These are phyloP conservation scores for Apotomis capreana DNA, from an alignment of 2,888 invertebrate genomes.

Conservation along the genomic window DNA sequence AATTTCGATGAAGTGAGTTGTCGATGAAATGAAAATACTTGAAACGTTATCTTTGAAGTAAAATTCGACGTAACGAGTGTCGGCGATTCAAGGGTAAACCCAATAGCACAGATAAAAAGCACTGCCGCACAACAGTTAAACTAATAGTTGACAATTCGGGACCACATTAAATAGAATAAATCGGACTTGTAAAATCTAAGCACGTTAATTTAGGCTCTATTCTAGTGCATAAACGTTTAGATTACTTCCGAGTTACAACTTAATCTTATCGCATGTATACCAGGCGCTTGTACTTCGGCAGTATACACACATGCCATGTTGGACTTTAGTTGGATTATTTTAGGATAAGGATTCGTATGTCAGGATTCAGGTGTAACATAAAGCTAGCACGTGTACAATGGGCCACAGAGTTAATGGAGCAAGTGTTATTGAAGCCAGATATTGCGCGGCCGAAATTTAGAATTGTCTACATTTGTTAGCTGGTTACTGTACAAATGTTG, in stretches of 20 bases:
- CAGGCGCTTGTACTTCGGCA: background rate
- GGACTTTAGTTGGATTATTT: conserved; percentile 19
- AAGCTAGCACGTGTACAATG: conserved; percentile 66
- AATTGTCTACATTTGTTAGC: conserved; percentile 48
- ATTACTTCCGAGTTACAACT: background rate
- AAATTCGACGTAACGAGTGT: too few species aligned
- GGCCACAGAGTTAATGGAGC: conserved; percentile 74
- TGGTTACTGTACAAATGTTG: conserved; percentile 47
- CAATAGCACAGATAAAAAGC: conserved; percentile 68
- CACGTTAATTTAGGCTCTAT: conserved; percentile 54
- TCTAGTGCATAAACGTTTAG: background rate
- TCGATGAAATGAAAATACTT: too few species aligned
- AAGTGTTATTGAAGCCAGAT: conserved; percentile 78
- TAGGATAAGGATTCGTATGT: conserved; percentile 53
- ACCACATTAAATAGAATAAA: conserved; percentile 72
- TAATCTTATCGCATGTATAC: conserved; percentile 15
- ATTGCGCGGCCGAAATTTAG: conserved; percentile 61
- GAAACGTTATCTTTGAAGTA: too few species aligned
- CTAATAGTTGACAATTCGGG: conserved; percentile 76
- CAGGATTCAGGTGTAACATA: conserved; percentile 50
- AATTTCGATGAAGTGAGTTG: too few species aligned
- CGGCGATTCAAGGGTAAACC: too few species aligned
- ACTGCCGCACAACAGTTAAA: conserved; percentile 73
- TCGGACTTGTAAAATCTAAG: conserved; percentile 50
- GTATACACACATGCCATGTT: conserved; percentile 1